Conservation (phyloP, 2,113 vertebrate genomes). For the Oriolus oriolus region DNA sequence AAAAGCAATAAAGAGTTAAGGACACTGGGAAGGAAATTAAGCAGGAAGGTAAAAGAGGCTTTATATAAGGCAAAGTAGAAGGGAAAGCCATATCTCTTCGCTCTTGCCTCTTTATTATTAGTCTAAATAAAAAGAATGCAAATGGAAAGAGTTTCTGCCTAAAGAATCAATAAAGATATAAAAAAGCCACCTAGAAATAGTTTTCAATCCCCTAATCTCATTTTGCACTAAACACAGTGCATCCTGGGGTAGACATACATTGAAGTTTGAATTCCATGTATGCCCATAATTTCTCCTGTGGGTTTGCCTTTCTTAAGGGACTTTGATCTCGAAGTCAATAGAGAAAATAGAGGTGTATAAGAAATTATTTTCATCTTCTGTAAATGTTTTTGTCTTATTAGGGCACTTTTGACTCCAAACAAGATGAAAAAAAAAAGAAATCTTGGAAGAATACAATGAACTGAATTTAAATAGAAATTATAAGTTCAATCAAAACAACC, state of each 20-base stretch:
- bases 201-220: neutral
- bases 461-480: neutral
- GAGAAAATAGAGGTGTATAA: neutral
- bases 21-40: constrained; percentile 25
- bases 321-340: neutral
- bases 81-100: neutral
- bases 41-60: neutral
- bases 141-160: neutral
- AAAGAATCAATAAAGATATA: constrained; percentile 38
- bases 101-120: neutral
- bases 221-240: neutral
- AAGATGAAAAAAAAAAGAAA: neutral
- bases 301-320: neutral
- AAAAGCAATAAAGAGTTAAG: constrained; percentile 46
- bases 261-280: neutral
- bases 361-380: neutral
- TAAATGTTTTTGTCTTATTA: neutral
- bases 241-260: neutral
- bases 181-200: constrained; percentile 13
- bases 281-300: neutral
- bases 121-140: constrained; percentile 24
- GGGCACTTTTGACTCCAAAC: neutral
- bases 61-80: neutral
- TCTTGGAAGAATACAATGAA: neutral
- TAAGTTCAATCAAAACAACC: neutral